These are phyloP conservation scores for Illadopsis cleaveri DNA, from an alignment of 2,113 vertebrate species.

Conservation along the genomic window DNA sequence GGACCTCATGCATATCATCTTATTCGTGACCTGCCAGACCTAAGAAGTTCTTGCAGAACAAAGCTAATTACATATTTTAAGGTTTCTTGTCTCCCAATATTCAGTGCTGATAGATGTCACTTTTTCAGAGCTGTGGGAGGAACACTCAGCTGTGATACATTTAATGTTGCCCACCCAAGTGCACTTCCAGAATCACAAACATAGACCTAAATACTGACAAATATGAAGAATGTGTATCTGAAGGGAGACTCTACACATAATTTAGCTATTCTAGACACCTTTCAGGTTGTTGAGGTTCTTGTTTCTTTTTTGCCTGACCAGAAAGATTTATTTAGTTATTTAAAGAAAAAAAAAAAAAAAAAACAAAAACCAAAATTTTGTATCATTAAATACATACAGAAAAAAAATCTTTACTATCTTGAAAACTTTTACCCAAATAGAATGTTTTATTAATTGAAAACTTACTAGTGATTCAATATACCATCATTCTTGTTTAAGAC, in stretches of 20 bases:
- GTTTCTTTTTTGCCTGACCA: not conserved
- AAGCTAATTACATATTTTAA: not conserved
- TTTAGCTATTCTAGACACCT: not conserved
- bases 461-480: not conserved
- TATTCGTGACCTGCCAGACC: accelerated
- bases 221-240: not conserved
- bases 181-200: not conserved
- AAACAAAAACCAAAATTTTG: not conserved
- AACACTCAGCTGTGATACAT: not conserved
- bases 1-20: not conserved
- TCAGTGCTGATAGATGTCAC: not conserved
- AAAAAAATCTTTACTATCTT: not conserved
- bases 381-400: not conserved
- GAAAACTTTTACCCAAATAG: not conserved
- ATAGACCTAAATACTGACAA: not conserved
- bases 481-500: not conserved
- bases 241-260: not conserved
- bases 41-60: not conserved
- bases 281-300: not conserved
- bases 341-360: not conserved
- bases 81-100: not conserved
- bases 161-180: not conserved
- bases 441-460: not conserved
- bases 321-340: not conserved
- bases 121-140: not conserved